These are phyloP conservation scores for Tenebrio molitor DNA, from an alignment of 1,140 invertebrate species.

Conservation along the genomic window DNA sequence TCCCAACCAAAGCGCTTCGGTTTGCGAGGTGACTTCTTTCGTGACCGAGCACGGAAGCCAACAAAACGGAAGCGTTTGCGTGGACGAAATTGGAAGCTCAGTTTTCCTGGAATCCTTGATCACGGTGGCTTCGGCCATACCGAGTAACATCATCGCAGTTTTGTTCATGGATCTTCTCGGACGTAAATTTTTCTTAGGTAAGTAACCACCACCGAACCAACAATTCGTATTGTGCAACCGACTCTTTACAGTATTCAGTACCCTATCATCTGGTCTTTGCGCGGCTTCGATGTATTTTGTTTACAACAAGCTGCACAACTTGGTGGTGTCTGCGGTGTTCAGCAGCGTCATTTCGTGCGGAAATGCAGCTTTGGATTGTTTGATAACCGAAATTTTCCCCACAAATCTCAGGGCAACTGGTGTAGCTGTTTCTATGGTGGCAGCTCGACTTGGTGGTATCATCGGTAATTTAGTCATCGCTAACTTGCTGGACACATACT, in stretches of 20 bases:
- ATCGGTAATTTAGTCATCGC: conserved; percentile 91
- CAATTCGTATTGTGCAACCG: neutral
- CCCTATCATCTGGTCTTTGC: conserved; percentile 86
- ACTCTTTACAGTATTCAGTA: conserved; percentile 81
- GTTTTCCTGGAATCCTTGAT: conserved; percentile 90
- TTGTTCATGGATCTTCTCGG: conserved; percentile 82
- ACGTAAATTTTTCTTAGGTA: conserved; percentile 90
- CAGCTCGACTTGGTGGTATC: conserved; percentile 85
- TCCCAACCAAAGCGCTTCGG: conserved; percentile 75
- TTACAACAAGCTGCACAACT: conserved; percentile 84
- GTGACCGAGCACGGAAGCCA: conserved; percentile 77
- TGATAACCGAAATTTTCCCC: conserved; percentile 91
- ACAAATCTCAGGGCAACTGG: conserved; percentile 87
- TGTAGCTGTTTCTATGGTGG: conserved; percentile 89
- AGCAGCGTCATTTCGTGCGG: conserved; percentile 90
- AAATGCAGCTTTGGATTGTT: conserved; percentile 88
- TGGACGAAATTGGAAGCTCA: conserved; percentile 78
- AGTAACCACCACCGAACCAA: conserved; percentile 48
- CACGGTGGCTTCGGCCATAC: conserved; percentile 86
- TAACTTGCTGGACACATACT: conserved; percentile 83
- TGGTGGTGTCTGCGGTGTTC: conserved; percentile 87
- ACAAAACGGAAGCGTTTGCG: conserved; percentile 73
- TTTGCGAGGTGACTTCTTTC: conserved; percentile 83
- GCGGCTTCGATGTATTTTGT: conserved; percentile 89
- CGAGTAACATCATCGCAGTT: conserved; percentile 87